Conservation (phyloP, 2,888 invertebrate genomes). For the Cynaeus angustus region DNA sequence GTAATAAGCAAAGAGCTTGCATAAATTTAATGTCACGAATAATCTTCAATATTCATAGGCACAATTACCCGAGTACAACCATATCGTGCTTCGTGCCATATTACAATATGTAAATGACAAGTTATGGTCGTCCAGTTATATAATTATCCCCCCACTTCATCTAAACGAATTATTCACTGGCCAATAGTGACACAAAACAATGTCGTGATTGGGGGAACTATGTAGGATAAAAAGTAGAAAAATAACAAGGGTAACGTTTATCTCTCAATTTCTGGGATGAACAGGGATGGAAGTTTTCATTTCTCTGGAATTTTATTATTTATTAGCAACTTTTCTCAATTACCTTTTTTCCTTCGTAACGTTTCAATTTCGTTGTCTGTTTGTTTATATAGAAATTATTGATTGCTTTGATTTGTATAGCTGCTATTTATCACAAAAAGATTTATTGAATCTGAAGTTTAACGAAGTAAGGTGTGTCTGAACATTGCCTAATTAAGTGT, state of each 20-base stretch:
- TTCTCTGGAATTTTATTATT: slow-evolving; percentile 30
- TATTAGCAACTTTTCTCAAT: slow-evolving; percentile 26
- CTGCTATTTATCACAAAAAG: slow-evolving; percentile 50
- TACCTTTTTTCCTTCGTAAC: slow-evolving; percentile 26
- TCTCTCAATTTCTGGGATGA: slow-evolving; percentile 37
- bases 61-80: slow-evolving; percentile 54
- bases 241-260: slow-evolving; percentile 49
- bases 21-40: slow-evolving; percentile 60
- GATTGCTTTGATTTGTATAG: slow-evolving; percentile 50
- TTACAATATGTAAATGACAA: slow-evolving; percentile 57
- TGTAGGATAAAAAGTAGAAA: slow-evolving; percentile 39
- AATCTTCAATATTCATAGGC: slow-evolving; percentile 58
- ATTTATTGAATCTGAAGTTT: slow-evolving; percentile 48
- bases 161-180: slow-evolving; percentile 53
- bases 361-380: slow-evolving; percentile 31
- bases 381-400: slow-evolving; percentile 46
- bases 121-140: slow-evolving; percentile 56
- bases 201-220: slow-evolving; percentile 54
- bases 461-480: slow-evolving; percentile 51
- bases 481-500: slow-evolving; percentile 56
- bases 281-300: slow-evolving; percentile 22
- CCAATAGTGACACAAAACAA: slow-evolving; percentile 54
- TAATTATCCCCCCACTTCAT: slow-evolving; percentile 53
- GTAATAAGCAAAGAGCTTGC: slow-evolving; percentile 51
- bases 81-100: slow-evolving; percentile 53